These are phyloP conservation scores for Murina feae DNA, from an alignment of 2,113 vertebrate species.

Conservation along the genomic window DNA sequence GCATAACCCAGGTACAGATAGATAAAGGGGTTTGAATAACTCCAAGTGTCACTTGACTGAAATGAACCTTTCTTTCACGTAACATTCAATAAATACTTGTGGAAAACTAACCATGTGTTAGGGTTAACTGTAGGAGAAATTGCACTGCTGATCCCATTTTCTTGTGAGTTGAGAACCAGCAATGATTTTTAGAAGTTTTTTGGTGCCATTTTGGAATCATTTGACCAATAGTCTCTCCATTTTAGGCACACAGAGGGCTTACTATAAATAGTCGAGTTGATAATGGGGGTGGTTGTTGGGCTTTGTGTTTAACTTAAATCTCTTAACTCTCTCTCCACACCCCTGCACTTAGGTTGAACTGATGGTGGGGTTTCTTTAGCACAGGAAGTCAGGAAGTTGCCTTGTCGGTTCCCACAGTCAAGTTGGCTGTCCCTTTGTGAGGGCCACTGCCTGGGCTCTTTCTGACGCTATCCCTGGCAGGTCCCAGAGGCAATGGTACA, in stretches of 20 bases:
- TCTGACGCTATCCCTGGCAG: slow-evolving; percentile 56
- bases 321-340: slow-evolving; percentile 48
- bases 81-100: neutral
- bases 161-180: neutral
- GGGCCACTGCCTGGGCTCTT: slow-evolving; percentile 46
- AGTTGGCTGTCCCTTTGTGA: slow-evolving; percentile 64
- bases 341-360: slow-evolving; percentile 61
- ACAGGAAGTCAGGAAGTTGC: slow-evolving; percentile 75
- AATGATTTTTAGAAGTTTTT: neutral
- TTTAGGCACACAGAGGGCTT: neutral
- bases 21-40: slow-evolving; percentile 16
- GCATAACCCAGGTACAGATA: neutral
- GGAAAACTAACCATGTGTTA: neutral
- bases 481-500: slow-evolving; percentile 68
- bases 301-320: slow-evolving; percentile 54
- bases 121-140: slow-evolving; percentile 24
- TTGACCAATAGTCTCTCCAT: slow-evolving; percentile 2
- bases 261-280: neutral
- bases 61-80: slow-evolving; percentile 18
- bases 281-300: neutral
- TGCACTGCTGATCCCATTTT: neutral
- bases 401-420: slow-evolving; percentile 70
- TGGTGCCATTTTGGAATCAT: slow-evolving; percentile 18
- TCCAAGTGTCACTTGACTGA: slow-evolving; percentile 10
- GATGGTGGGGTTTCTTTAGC: slow-evolving; percentile 59